Conservation (phyloP, 2,888 invertebrate genomes). For the Lasioglossum pauxillum region DNA sequence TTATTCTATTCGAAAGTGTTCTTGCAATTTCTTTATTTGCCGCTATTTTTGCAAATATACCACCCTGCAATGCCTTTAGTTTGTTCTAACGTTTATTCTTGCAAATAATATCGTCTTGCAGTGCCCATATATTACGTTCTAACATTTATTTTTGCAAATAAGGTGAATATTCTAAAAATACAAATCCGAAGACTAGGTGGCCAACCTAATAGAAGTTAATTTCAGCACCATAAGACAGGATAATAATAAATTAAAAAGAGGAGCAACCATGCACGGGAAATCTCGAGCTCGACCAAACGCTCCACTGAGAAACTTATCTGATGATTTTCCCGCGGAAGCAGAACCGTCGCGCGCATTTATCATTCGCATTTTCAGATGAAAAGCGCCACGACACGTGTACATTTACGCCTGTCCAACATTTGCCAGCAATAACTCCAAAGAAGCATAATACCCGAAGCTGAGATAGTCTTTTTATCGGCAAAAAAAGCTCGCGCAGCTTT, state of each 20-base stretch:
- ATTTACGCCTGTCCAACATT: slow-evolving; percentile 36
- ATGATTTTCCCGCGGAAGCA: slow-evolving; percentile 4
- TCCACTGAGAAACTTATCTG: not conserved
- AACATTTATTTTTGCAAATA: not conserved
- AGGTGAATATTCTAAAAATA: not conserved
- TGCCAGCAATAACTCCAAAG: slow-evolving; percentile 54
- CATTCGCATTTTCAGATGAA: slow-evolving; percentile 38
- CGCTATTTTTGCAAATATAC: not conserved
- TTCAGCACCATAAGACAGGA: too few species aligned
- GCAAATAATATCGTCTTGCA: not conserved
- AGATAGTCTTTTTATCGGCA: slow-evolving; percentile 55
- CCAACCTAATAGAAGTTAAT: not conserved
- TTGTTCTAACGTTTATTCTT: not conserved
- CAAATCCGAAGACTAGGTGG: not conserved
- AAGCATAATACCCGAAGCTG: slow-evolving; percentile 53
- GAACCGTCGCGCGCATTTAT: slow-evolving; percentile 19
- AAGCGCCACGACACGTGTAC: slow-evolving; percentile 23
- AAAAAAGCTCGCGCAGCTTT: slow-evolving; percentile 50
- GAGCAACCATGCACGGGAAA: not conserved
- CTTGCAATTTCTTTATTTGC: not conserved
- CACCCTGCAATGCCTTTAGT: not conserved
- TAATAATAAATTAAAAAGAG: not conserved
- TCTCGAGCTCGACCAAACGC: not conserved
- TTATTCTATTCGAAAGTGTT: not conserved
- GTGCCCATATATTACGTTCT: not conserved